These are phyloP conservation scores for Machaerirhynchus nigripectus DNA, from an alignment of 2,113 vertebrate genomes.

Conservation along the genomic window DNA sequence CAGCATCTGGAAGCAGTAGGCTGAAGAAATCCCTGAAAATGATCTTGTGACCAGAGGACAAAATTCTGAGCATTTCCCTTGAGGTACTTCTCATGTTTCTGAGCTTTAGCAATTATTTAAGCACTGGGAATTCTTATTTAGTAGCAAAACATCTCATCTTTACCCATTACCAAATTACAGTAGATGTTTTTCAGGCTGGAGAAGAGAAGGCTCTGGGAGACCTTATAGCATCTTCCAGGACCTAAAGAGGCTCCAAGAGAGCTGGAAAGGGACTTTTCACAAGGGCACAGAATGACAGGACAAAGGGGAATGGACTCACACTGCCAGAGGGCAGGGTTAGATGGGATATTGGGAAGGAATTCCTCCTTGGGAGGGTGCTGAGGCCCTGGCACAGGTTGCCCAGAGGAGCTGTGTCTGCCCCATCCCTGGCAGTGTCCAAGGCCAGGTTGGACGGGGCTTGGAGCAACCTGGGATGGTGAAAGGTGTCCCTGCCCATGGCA, in stretches of 20 bases:
- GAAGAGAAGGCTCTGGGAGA: background rate
- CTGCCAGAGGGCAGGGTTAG: background rate
- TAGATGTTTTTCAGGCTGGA: background rate
- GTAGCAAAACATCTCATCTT: background rate
- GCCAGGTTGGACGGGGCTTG: background rate
- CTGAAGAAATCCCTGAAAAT: background rate
- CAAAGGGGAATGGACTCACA: background rate
- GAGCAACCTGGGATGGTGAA: background rate
- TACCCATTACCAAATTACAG: background rate
- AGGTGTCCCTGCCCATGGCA: background rate
- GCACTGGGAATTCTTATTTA: background rate
- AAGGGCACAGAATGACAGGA: background rate
- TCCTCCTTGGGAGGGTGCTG: rapidly evolving
- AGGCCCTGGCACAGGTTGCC: background rate
- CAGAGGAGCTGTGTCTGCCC: background rate
- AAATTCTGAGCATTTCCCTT: background rate
- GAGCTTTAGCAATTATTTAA: background rate
- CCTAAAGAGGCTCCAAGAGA: background rate
- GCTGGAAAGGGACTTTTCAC: background rate
- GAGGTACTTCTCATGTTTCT: background rate
- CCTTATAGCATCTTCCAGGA: background rate
- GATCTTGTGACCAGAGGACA: background rate
- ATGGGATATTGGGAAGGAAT: background rate
- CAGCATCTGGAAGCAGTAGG: background rate
- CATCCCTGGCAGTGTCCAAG: background rate